Conservation (phyloP, 1,140 invertebrate genomes). For the Magallana angulata region DNA sequence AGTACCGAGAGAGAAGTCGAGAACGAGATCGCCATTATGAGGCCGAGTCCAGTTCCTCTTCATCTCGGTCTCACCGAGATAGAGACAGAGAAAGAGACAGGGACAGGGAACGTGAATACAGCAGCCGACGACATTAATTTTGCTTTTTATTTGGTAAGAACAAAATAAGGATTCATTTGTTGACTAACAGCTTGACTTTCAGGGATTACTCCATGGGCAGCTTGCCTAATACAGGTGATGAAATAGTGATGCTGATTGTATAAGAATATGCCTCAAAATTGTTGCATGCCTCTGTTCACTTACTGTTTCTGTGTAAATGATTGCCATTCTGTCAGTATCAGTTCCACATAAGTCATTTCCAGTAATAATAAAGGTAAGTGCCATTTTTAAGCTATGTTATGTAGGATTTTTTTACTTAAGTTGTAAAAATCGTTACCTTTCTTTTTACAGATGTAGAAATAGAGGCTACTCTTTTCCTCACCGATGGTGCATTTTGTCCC, state of each 20-base stretch:
- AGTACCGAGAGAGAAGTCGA: conserved; percentile 85
- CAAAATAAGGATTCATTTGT: neutral
- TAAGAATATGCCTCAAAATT: conserved; percentile 1
- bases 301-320: conserved; percentile 7
- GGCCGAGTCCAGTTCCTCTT: conserved; percentile 56
- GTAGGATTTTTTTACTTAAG: conserved; percentile 9
- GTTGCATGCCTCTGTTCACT: conserved; percentile 19
- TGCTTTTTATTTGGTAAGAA: conserved; percentile 18
- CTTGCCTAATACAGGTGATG: neutral
- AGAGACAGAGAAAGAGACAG: conserved; percentile 74
- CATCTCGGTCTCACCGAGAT: conserved; percentile 68
- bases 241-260: neutral
- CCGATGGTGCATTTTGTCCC: conserved; percentile 27
- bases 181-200: neutral
- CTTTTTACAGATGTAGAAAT: conserved; percentile 36
- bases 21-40: conserved; percentile 82
- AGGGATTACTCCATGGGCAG: neutral
- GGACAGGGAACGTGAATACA: conserved; percentile 69
- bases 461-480: conserved; percentile 37
- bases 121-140: conserved; percentile 63
- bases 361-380: neutral
- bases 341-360: neutral
- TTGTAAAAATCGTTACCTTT: conserved; percentile 21
- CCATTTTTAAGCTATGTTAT: neutral
- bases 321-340: conserved; percentile 9